These are phyloP conservation scores for Rhynchonycteris naso DNA, from an alignment of 2,797 vertebrate genomes.

Conservation along the genomic window DNA sequence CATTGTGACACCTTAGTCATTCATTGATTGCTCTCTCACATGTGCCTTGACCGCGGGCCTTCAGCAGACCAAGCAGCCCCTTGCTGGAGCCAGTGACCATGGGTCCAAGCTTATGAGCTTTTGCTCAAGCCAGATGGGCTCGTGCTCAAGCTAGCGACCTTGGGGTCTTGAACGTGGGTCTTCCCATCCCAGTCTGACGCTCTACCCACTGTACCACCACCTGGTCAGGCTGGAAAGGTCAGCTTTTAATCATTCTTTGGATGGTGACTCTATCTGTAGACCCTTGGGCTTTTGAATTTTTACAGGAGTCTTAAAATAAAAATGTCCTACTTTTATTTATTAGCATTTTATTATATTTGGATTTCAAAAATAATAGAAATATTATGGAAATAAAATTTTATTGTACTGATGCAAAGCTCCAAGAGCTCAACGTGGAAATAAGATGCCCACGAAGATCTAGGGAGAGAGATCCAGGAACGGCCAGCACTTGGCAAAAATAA, in stretches of 20 bases:
- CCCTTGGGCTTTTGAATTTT: conserved; percentile 39
- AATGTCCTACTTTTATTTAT: not conserved
- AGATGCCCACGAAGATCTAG: not conserved
- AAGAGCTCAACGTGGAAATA: not conserved
- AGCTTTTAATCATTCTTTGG: conserved; percentile 18
- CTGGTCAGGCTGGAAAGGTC: not conserved
- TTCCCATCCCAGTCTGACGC: too few species aligned
- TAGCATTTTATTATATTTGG: conserved; percentile 5
- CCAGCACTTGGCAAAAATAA: not conserved
- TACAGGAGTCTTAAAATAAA: conserved; percentile 8
- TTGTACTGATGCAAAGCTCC: not conserved
- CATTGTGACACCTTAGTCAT: too few species aligned
- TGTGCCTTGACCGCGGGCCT: too few species aligned
- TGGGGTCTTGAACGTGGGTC: too few species aligned
- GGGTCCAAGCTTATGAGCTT: too few species aligned
- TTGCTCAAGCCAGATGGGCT: too few species aligned
- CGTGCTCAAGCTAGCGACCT: too few species aligned
- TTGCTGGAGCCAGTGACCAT: too few species aligned
- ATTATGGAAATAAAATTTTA: not conserved
- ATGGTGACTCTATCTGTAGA: not conserved
- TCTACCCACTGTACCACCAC: too few species aligned
- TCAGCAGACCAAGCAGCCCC: too few species aligned
- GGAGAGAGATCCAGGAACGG: not conserved
- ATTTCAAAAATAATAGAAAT: conserved; percentile 27
- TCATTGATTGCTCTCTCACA: too few species aligned